phyloP scores from a whole-genome alignment of 2,113 vertebrate species.

The Emydocephalus ijimae region DNA sequence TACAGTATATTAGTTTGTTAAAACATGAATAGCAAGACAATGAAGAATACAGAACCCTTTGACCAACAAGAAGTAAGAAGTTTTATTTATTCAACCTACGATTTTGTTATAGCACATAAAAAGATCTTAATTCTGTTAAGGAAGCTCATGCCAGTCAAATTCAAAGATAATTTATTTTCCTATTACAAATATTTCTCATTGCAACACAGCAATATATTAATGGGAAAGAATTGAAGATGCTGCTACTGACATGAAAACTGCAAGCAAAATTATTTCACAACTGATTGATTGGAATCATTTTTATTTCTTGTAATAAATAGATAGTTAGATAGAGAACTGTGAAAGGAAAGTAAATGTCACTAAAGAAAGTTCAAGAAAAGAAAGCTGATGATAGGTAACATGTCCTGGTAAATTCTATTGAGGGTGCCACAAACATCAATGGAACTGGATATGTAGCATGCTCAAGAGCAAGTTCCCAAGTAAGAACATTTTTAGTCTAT shows the following conservation, averaged over 20 bases:
- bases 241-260: background rate
- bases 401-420: background rate
- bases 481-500: background rate
- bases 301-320: conserved; percentile 15
- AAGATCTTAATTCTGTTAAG: fast-evolving
- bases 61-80: background rate
- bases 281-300: background rate
- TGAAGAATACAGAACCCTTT: conserved; percentile 41
- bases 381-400: background rate
- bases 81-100: background rate
- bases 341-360: conserved; percentile 12
- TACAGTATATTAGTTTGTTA: conserved; percentile 65
- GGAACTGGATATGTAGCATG: background rate
- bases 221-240: background rate
- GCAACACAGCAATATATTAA: background rate
- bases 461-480: background rate
- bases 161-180: background rate
- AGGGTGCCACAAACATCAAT: background rate
- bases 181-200: background rate
- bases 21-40: conserved; percentile 42
- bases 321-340: conserved; percentile 18
- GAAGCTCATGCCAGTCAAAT: background rate
- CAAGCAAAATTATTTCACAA: background rate
- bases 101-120: background rate
- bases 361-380: conserved; percentile 17